phyloP scores from a whole-genome alignment of 2,888 invertebrate genomes.

The Melitaea athalia region DNA sequence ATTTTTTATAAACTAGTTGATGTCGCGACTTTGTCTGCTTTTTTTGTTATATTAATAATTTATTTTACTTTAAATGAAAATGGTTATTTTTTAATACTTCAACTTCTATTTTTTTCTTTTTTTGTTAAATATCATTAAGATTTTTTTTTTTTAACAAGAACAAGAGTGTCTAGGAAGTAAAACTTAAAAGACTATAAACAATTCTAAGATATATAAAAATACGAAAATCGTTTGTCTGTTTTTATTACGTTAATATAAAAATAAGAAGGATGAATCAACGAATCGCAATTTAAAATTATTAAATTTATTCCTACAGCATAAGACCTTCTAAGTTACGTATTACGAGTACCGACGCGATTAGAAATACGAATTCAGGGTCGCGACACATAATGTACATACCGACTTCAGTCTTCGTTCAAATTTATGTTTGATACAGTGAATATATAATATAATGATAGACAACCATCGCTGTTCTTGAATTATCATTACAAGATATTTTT shows the following conservation, averaged over 20 bases:
- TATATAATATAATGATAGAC: neutral
- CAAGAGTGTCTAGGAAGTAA: too few species aligned
- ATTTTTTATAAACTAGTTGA: too few species aligned
- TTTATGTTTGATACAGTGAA: neutral
- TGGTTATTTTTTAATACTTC: too few species aligned
- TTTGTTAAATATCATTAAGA: too few species aligned
- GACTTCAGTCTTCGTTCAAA: neutral
- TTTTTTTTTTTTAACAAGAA: too few species aligned
- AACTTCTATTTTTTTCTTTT: too few species aligned
- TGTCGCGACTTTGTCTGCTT: too few species aligned
- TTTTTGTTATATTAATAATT: too few species aligned
- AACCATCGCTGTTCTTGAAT: neutral
- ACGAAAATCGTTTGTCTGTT: too few species aligned
- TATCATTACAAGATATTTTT: neutral
- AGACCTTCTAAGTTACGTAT: constrained; percentile 29
- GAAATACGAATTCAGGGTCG: constrained; percentile 46
- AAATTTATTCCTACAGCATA: constrained; percentile 34
- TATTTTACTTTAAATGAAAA: too few species aligned
- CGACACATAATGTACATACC: constrained; percentile 23
- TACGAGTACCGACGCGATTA: constrained; percentile 43
- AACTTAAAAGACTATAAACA: too few species aligned
- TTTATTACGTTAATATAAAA: neutral
- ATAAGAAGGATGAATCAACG: neutral
- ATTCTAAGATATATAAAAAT: too few species aligned
- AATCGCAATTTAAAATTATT: neutral